Evolutionary conservation across 2,113 vertebrate species (phyloP).

Genomic region (Sander vitreus): DNA sequence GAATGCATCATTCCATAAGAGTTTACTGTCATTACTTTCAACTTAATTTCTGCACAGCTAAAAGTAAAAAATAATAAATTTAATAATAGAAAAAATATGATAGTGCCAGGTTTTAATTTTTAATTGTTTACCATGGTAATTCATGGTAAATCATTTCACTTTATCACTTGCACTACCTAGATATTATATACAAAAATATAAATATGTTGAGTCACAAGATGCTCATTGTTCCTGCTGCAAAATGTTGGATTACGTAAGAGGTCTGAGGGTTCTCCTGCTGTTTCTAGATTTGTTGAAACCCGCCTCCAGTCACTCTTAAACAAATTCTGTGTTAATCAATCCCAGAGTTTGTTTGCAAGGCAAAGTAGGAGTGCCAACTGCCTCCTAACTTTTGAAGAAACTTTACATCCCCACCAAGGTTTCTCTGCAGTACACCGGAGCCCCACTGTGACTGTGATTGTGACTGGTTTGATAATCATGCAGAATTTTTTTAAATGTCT

Average conservation of each 20-base stretch:
- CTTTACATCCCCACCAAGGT: constrained; percentile 27
- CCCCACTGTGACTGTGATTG: constrained; percentile 54
- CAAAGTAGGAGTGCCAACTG: constrained; percentile 57
- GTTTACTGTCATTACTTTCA: not conserved
- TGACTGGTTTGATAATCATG: constrained; percentile 43
- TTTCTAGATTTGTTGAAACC: constrained; percentile 31
- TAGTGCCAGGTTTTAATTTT: not conserved
- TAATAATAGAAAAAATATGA: not conserved
- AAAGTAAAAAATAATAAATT: not conserved
- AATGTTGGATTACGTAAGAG: not conserved
- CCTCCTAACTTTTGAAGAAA: constrained; percentile 35
- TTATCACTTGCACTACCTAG: not conserved
- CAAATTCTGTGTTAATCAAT: constrained; percentile 60
- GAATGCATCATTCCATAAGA: constrained; percentile 4
- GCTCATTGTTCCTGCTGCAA: not conserved
- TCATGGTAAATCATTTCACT: not conserved
- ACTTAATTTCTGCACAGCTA: not conserved
- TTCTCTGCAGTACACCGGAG: constrained; percentile 43
- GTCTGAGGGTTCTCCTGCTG: constrained; percentile 19
- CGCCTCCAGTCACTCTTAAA: constrained; percentile 44
- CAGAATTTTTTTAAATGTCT: constrained; percentile 11
- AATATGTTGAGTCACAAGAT: not conserved
- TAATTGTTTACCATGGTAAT: not conserved
- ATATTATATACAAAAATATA: not conserved
- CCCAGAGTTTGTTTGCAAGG: constrained; percentile 64